phyloP scores from a whole-genome alignment of 1,140 invertebrate species.

The Coelopa frigida region DNA sequence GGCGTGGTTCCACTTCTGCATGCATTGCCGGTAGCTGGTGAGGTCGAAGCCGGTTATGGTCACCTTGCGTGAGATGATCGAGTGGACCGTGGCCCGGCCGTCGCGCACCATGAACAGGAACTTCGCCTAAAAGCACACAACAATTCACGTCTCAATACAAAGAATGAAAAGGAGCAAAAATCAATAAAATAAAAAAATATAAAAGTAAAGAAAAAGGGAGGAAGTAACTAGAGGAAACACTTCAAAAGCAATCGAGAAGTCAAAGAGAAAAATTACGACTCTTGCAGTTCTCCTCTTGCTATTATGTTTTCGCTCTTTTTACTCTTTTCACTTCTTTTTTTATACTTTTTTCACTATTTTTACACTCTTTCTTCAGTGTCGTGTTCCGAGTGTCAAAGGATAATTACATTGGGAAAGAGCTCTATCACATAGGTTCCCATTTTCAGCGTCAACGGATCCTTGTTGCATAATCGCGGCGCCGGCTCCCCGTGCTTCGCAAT shows the following conservation, averaged over 20 bases:
- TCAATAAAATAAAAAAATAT: no score
- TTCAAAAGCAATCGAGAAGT: neutral
- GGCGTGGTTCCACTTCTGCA: slow-evolving; percentile 94
- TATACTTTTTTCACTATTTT: no score
- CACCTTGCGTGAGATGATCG: slow-evolving; percentile 93
- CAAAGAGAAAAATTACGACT: neutral
- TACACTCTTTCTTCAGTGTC: no score
- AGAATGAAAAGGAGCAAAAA: slow-evolving; percentile 56
- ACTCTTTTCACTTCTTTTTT: no score
- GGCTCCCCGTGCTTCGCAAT: slow-evolving; percentile 93
- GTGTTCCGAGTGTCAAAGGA: neutral
- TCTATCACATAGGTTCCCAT: slow-evolving; percentile 81
- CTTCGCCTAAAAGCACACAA: slow-evolving; percentile 69
- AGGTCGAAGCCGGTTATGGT: slow-evolving; percentile 98
- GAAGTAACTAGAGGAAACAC: neutral
- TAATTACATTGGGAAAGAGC: slow-evolving; percentile 62
- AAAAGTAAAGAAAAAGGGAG: slow-evolving; percentile 11
- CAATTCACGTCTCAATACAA: slow-evolving; percentile 4
- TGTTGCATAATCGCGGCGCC: slow-evolving; percentile 90
- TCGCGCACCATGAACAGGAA: slow-evolving; percentile 98
- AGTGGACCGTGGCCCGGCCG: slow-evolving; percentile 95
- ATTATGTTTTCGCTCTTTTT: no score
- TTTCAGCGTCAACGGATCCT: slow-evolving; percentile 96
- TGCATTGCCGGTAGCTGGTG: slow-evolving; percentile 83
- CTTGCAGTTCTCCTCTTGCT: no score